Base-by-base conservation (phyloP, 2,797 vertebrate genomes). In the Eulemur mongoz region DNA sequence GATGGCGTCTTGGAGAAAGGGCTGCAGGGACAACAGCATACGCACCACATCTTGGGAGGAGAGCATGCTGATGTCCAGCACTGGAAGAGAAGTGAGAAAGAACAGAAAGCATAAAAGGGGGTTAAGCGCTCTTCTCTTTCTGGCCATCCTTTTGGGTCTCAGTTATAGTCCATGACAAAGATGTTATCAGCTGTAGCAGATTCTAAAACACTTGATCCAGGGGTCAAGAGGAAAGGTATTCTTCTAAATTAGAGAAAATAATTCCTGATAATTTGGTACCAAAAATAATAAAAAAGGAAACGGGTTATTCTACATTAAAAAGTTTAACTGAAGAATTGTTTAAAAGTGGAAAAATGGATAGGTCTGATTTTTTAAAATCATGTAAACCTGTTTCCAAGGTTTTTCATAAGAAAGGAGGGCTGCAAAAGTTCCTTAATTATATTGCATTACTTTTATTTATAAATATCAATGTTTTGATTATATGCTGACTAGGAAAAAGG, bases 31-130 rank as follows among this genome's bases (percentile, higher is more conserved):
- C 94, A 99, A 98, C 98, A 99, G 99, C 99, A 99, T 99, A 59
- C 99, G 99, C 79, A 99, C 99, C 98, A 99, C 99, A 0, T 99
- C 99, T 98, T 99, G 99, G 96, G 99, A 99, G 75, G 99, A 99
- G 84, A 99, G 99, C 99, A 99, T 99, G 98, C 99, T 99, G 98
- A 99, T 99, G 98, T 99, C 99, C 98, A 99, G 97, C 97, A 99
- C 99, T 99, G 98, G 67, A 93, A 97, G 9, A 79, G 38, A 91
- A 73, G 35, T 2, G 67, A 40, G 45, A 70, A 91, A 27, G 67
- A 88, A 65, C 22, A 79, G 54, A 70, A 14, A 59, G 70, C 67
- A 48, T 23, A 20, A 22, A 32, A 27, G 30, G 43, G 6, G 4
- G 3, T 1, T 10, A 10, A 10, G 86, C 43, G 23, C 4, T 11